Percentiles rank a stretch among this genome's conserved stretches.
Conservation (phyloP, 64 coral and sea anemone species). For the Montipora foliosa region DNA sequence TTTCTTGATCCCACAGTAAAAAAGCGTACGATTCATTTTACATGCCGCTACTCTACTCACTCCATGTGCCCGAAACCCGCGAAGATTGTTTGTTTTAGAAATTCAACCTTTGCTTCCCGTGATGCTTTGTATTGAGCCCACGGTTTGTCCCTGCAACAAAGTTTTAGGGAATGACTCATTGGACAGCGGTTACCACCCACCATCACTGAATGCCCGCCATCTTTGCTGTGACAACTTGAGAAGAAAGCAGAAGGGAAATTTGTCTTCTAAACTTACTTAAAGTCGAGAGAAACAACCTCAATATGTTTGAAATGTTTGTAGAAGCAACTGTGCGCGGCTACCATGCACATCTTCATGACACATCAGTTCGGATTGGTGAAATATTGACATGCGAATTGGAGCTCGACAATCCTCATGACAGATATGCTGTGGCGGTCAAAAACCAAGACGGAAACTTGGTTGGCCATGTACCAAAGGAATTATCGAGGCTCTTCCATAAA, state of each 20-base stretch:
- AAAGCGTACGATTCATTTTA: slow-evolving; percentile 72
- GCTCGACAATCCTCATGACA: slow-evolving; percentile 69
- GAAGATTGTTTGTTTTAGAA: slow-evolving; percentile 63
- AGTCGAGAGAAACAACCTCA: slow-evolving; percentile 16
- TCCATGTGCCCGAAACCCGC: not conserved
- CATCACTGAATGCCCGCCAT: slow-evolving; percentile 27
- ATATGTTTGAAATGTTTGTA: slow-evolving; percentile 59
- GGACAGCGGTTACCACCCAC: slow-evolving; percentile 29
- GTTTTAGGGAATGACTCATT: slow-evolving; percentile 31
- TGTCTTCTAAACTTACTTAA: slow-evolving; percentile 48
- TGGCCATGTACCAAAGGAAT: slow-evolving; percentile 59
- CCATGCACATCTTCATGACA: slow-evolving; percentile 61
- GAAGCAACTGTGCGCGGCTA: slow-evolving; percentile 58
- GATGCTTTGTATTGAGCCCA: slow-evolving; percentile 53
- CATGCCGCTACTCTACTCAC: slow-evolving; percentile 9
- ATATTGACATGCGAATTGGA: slow-evolving; percentile 72
- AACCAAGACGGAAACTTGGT: slow-evolving; percentile 54
- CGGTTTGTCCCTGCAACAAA: slow-evolving; percentile 44
- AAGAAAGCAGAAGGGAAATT: slow-evolving; percentile 40
- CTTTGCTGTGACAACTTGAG: slow-evolving; percentile 11
- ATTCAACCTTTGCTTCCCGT: slow-evolving; percentile 22
- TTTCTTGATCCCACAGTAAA: slow-evolving; percentile 69
- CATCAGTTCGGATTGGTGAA: slow-evolving; percentile 73
- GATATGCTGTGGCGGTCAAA: slow-evolving; percentile 69
- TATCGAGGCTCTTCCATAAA: slow-evolving; percentile 69